Percentiles rank a stretch among this genome's conserved stretches.
Evolutionary conservation across 2,113 vertebrate species (phyloP).

Genomic region (Scytalopus superciliaris): DNA sequence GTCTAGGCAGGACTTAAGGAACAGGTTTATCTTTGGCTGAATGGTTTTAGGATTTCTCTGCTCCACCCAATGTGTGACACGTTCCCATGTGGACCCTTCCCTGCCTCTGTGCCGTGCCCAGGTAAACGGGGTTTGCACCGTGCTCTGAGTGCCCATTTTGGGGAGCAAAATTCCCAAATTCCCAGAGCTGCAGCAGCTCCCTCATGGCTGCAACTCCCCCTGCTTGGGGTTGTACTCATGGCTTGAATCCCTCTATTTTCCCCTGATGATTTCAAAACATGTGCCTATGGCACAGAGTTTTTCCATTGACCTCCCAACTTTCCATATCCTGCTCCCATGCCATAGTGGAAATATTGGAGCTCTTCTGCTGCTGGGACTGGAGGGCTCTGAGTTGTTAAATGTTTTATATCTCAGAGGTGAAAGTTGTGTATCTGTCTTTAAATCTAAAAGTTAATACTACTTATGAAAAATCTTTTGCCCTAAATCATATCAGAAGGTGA

Average conservation of each 20-base stretch:
- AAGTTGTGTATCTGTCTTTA: background rate
- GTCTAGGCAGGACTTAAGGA: background rate
- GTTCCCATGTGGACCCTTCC: fast-evolving
- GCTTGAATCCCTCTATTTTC: background rate
- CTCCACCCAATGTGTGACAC: background rate
- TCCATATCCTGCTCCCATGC: slow-evolving; percentile 5
- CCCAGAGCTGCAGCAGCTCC: background rate
- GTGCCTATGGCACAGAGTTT: background rate
- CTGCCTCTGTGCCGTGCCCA: background rate
- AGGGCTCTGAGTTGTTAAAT: slow-evolving; percentile 22
- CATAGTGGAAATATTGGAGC: background rate
- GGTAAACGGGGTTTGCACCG: fast-evolving
- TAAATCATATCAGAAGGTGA: background rate
- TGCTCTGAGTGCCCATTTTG: fast-evolving
- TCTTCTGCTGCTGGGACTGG: background rate
- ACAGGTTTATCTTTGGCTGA: background rate
- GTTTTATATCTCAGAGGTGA: background rate
- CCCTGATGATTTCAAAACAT: slow-evolving; percentile 3
- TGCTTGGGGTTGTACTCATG: background rate
- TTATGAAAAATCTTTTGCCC: slow-evolving; percentile 36
- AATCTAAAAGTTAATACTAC: background rate
- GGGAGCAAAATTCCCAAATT: background rate
- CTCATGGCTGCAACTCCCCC: background rate
- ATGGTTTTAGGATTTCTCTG: background rate
- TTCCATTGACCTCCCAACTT: background rate